A percentile compares a stretch with the other conserved stretches of the same genome.
Evolutionary conservation across 2,113 vertebrate species (phyloP).

Genomic region (Platycercus adscitus): DNA sequence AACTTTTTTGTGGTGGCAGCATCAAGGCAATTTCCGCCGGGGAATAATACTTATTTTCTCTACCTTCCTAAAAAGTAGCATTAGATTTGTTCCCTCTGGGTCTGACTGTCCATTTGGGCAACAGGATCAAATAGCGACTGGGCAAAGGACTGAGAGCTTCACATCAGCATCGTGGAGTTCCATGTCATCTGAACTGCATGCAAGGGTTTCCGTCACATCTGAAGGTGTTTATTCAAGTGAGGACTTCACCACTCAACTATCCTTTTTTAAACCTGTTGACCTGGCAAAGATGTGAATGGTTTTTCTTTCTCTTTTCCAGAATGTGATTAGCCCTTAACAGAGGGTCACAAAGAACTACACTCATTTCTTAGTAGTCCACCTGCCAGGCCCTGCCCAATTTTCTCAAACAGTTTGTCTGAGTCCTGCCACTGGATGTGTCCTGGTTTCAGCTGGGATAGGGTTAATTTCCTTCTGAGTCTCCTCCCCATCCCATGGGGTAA

Average conservation of each 20-base stretch:
- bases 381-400: neutral
- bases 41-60: neutral
- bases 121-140: neutral
- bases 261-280: neutral
- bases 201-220: neutral
- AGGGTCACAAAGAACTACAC: neutral
- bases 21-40: neutral
- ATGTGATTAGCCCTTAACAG: neutral
- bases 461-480: neutral
- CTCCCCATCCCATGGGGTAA: neutral
- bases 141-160: neutral
- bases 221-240: neutral
- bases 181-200: neutral
- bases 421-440: neutral
- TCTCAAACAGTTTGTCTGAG: neutral
- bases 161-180: neutral
- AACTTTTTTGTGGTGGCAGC: neutral
- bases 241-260: neutral
- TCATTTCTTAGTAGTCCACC: neutral
- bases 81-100: neutral
- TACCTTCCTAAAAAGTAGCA: neutral
- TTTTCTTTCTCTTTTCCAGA: neutral
- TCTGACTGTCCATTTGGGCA: neutral
- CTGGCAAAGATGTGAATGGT: neutral
- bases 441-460: neutral